Evolutionary conservation across 2,888 invertebrate species (phyloP).

Genomic region (Auanema sp.): DNA sequence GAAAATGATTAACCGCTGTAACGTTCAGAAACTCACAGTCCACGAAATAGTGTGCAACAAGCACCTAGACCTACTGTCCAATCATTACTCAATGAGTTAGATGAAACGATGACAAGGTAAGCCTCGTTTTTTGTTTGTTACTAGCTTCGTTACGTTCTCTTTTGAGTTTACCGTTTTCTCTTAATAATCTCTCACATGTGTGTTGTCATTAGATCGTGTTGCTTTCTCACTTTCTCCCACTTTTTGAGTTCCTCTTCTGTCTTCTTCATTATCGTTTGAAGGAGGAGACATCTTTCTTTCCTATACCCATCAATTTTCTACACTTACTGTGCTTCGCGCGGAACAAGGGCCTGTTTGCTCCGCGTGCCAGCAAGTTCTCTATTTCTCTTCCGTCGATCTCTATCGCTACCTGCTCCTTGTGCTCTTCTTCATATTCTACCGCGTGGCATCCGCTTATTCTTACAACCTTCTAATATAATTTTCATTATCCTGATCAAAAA

Average conservation of each 20-base stretch:
- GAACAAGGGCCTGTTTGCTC: constrained; percentile 2
- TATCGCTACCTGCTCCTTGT: not conserved
- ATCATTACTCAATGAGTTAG: constrained; percentile 21
- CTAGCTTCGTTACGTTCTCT: not conserved
- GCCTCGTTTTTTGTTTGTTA: not conserved
- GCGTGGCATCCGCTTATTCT: constrained; percentile 4
- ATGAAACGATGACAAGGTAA: constrained; percentile 6
- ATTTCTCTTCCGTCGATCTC: constrained; percentile 2
- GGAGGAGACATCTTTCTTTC: too few species aligned
- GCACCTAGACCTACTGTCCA: constrained; percentile 18
- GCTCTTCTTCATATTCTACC: constrained; percentile 11
- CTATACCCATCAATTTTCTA: too few species aligned
- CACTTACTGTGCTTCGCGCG: too few species aligned
- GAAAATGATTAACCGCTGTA: not conserved
- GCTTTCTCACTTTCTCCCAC: constrained; percentile 2
- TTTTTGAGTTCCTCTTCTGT: not conserved
- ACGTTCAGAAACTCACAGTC: constrained; percentile 9
- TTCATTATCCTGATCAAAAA: constrained; percentile 10
- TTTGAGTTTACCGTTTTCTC: not conserved
- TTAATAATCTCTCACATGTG: not conserved
- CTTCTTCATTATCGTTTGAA: not conserved
- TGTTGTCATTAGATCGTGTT: too few species aligned
- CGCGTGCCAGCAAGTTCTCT: not conserved
- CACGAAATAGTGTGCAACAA: not conserved
- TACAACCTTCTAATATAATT: not conserved